Evolutionary conservation across 2,113 vertebrate genomes (phyloP).

Genomic region (Thinocorus orbignyianus): DNA sequence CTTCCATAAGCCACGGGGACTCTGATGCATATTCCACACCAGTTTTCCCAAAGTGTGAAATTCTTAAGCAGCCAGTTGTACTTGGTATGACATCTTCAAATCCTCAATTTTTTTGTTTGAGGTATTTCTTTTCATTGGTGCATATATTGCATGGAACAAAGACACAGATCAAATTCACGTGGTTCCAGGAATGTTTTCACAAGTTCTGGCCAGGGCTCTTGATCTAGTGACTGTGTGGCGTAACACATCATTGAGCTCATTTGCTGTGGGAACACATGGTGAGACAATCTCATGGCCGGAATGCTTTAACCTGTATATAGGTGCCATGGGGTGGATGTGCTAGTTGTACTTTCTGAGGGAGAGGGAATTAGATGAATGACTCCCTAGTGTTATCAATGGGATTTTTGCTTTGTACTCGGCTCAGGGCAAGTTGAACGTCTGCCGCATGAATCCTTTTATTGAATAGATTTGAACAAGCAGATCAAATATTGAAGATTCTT

Average conservation of each 20-base stretch:
- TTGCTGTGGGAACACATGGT: not conserved
- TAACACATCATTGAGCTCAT: not conserved
- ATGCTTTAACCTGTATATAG: not conserved
- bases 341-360: not conserved
- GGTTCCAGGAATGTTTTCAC: slow-evolving; percentile 8
- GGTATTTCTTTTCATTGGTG: not conserved
- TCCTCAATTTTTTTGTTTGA: not conserved
- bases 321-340: not conserved
- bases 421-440: not conserved
- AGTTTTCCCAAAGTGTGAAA: not conserved
- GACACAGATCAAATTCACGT: not conserved
- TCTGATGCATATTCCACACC: not conserved
- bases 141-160: not conserved
- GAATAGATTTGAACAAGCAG: not conserved
- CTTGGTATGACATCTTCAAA: not conserved
- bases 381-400: not conserved
- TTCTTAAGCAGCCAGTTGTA: not conserved
- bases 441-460: not conserved
- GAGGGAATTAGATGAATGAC: not conserved
- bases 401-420: not conserved
- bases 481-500: not conserved
- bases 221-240: slow-evolving; percentile 52
- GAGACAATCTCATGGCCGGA: slow-evolving; percentile 13
- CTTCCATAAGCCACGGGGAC: not conserved
- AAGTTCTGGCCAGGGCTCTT: slow-evolving; percentile 23